Percentiles rank a stretch among this genome's conserved stretches.
Evolutionary conservation across 2,888 invertebrate species (phyloP).

Genomic region (Ectobius pallidus): DNA sequence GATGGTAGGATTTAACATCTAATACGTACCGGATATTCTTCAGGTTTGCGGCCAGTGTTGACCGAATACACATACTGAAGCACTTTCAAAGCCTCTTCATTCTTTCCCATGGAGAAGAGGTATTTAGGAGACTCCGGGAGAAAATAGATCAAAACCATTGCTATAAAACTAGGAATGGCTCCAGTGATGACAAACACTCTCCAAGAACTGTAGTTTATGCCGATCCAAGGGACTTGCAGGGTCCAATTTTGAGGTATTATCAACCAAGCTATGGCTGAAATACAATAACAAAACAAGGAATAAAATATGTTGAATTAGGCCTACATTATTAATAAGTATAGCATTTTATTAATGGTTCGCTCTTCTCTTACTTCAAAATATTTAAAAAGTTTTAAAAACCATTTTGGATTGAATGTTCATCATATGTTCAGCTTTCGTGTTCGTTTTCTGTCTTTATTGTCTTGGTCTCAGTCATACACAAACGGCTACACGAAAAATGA

Average conservation of each 20-base stretch:
- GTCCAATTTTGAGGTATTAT: conserved; percentile 7
- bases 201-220: conserved; percentile 45
- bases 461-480: too few species aligned
- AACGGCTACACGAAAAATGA: too few species aligned
- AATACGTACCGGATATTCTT: conserved; percentile 38
- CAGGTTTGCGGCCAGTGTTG: conserved; percentile 31
- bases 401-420: too few species aligned
- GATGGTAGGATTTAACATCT: too few species aligned
- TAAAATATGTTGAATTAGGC: too few species aligned
- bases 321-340: too few species aligned
- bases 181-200: conserved; percentile 51
- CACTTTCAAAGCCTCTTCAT: conserved; percentile 48
- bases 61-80: conserved; percentile 48
- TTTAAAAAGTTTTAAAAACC: too few species aligned
- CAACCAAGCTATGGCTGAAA: conserved; percentile 4
- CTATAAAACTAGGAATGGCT: conserved; percentile 50
- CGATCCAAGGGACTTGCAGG: neutral
- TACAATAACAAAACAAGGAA: too few species aligned
- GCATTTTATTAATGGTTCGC: too few species aligned
- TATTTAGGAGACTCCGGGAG: conserved; percentile 54
- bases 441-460: too few species aligned
- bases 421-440: too few species aligned
- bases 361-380: too few species aligned
- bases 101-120: conserved; percentile 48
- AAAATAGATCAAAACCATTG: conserved; percentile 47